Percentiles rank a stretch among this genome's conserved stretches.
Conservation (phyloP, 2,797 vertebrate species). For the Natrix natrix region DNA sequence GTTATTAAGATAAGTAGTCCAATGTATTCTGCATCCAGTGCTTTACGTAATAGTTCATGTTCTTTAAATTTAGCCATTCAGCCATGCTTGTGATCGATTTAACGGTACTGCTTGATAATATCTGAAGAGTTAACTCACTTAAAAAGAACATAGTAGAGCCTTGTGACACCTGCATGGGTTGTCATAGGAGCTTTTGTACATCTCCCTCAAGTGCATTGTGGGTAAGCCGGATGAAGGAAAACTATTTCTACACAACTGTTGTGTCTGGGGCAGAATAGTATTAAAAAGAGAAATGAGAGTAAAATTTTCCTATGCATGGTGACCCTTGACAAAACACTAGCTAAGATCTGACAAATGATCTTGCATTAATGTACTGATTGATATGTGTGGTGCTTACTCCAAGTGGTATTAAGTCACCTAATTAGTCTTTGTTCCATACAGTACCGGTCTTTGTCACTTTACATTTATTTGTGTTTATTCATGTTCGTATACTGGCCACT, state of each 20-base stretch:
- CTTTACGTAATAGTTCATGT: not conserved
- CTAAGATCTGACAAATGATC: not conserved
- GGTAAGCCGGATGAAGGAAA: not conserved
- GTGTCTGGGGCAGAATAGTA: not conserved
- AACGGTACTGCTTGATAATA: not conserved
- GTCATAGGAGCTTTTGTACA: not conserved
- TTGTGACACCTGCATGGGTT: not conserved
- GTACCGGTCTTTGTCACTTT: not conserved
- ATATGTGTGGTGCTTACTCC: not conserved
- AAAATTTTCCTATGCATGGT: not conserved
- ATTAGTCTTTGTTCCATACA: not conserved
- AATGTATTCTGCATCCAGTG: not conserved
- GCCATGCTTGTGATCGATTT: not conserved
- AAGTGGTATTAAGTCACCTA: not conserved
- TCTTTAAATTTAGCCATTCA: not conserved
- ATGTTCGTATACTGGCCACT: not conserved
- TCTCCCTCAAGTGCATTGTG: not conserved
- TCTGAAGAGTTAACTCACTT: not conserved
- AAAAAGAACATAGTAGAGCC: not conserved
- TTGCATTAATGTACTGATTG: not conserved
- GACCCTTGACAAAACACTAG: not conserved
- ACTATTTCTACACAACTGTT: not conserved
- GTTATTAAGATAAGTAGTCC: not conserved
- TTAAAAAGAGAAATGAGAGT: not conserved
- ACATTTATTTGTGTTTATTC: not conserved